Evolutionary conservation across 2,888 invertebrate species (phyloP), one percentile per base, ranked within the genome.

Genomic region (Mylabris sibirica): DNA sequence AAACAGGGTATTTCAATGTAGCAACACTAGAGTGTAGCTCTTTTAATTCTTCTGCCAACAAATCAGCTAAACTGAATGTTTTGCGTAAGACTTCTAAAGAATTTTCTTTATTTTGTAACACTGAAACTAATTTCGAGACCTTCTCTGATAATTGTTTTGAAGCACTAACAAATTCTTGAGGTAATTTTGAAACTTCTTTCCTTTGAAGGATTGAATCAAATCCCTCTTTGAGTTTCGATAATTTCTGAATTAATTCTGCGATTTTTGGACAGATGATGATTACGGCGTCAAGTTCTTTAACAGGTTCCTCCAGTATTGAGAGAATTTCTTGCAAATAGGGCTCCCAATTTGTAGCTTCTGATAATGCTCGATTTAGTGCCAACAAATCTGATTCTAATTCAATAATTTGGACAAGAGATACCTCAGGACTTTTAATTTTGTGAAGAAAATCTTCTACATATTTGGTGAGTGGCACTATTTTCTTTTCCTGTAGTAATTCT

Each of bases 401-500:
- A 53, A 12, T 9, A 8, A 49, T 2, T 20, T 30, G 30, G 8
- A 2, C 1, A 49, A 9, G 9, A 5, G 20, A 41, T n/a, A 44
- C 3, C 20, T 53, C 49, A 53, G 49, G 9, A 53, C 3, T 53
- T 20, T 22, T 53, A 11, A 53, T 22, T 12, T 53, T 11, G 1
- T 53, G 8, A 53, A 53, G 0, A 53, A 53, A 22, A 22, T 20
- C 49, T 53, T 53, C 6, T 11, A 53, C 8, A 11, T 22, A 22
- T 53, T 53, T 22, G 20, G 22, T 11, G 9, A 53, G 8, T 11
- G 49, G 49, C 20, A 53, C 20, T 22, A 22, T n/a, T 11, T 9
- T 17, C 11, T 61, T 57, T 12, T 59, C 59, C 57, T 62, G 53
- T 34, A 64, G 35, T 41, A 24, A 20, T 65, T 35, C 53, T 64